Evolutionary conservation across 1,140 invertebrate genomes (phyloP), one percentile per base, ranked within the genome.

Genomic region (Drosophila albomicans): DNA sequence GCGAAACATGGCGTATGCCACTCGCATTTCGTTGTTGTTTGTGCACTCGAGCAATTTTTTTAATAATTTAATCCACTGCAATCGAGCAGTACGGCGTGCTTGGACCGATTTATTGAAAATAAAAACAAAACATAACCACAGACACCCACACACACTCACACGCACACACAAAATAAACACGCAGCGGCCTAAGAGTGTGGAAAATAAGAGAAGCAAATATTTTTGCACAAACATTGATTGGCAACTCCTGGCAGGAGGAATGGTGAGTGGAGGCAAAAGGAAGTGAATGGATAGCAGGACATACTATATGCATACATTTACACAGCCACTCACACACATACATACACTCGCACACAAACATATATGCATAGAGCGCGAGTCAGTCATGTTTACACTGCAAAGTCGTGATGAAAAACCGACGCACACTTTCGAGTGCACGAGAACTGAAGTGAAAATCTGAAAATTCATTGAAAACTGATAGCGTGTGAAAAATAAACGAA

Each of bases 391-490:
- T 71, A 79, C 62, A 46, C 30, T 41, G 54, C 45, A 71, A 75
- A 85, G 78, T 80, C 80, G 52, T 77, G 72, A 87, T 87, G 84
- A 67, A 79, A 77, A 79, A 80, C 73, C 62, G 35, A 51, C 32
- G 70, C 62, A 66, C 38, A 46, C 70, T 72, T 68, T 63, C 35
- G 66, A 87, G 82, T 76, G 75, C n/a, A 41, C 32, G 8, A 57
- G 32, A 1, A 57, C 54, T 57, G 54, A 20, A 41, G 72, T 82
- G 58, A 65, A 89, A 78, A 81, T 80, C 77, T 89, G 81, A 81
- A 88, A 88, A 89, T 89, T 79, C 81, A 88, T 88, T 88, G 84
- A 88, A 88, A 88, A 79, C 84, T 85, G 84, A 88, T 88, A 88
- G 84, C 78, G 85, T 79, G 84, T 88, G 78, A 81, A 88, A 84